These are phyloP conservation scores for Poeciliopsis presidionis DNA, from an alignment of 2,797 vertebrate genomes.

Conservation along the genomic window DNA sequence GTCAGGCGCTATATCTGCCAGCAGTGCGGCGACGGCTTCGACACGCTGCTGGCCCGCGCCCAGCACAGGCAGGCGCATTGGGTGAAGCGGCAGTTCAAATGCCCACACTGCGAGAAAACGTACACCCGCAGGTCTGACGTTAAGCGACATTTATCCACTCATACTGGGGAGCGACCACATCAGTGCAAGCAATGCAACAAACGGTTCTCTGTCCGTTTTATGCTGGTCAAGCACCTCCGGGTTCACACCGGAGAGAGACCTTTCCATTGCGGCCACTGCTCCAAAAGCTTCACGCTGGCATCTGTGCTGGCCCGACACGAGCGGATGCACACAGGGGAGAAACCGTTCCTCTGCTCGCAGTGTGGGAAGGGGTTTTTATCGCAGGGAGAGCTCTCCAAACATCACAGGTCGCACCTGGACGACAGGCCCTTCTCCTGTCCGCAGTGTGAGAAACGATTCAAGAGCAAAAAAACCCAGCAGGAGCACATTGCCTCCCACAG, in stretches of 20 bases:
- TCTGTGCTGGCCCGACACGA: constrained; percentile 80
- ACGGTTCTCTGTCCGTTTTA: constrained; percentile 75
- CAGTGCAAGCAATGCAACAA: constrained; percentile 77
- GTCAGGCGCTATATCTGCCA: constrained; percentile 75
- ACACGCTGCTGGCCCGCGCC: constrained; percentile 75
- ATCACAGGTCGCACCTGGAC: constrained; percentile 77
- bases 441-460: constrained; percentile 80
- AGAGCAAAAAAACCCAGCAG: constrained; percentile 80
- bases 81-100: constrained; percentile 73
- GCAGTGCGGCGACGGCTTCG: constrained; percentile 78
- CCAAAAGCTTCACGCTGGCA: constrained; percentile 78
- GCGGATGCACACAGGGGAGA: constrained; percentile 84
- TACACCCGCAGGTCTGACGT: constrained; percentile 80
- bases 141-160: constrained; percentile 75
- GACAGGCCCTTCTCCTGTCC: constrained; percentile 76
- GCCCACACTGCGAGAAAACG: constrained; percentile 79
- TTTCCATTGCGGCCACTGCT: constrained; percentile 79
- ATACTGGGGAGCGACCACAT: constrained; percentile 79
- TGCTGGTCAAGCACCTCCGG: constrained; percentile 76
- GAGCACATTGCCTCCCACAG: constrained; percentile 84
- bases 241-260: constrained; percentile 80
- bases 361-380: constrained; percentile 83
- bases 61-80: constrained; percentile 75
- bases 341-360: constrained; percentile 83
- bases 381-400: constrained; percentile 81